Conservation (phyloP, 2,797 vertebrate species). For the Muscicapa striata region DNA sequence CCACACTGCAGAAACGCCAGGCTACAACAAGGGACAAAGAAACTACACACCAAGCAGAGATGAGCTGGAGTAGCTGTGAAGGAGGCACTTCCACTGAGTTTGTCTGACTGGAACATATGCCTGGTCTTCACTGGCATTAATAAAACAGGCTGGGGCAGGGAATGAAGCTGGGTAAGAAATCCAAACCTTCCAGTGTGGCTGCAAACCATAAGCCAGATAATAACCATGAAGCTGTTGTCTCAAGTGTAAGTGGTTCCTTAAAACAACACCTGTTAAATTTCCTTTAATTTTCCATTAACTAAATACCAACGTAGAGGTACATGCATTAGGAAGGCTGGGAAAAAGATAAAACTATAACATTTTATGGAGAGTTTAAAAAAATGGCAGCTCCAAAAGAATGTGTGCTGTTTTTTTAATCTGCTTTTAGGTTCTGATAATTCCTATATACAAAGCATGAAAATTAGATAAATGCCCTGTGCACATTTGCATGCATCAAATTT, state of each 20-base stretch:
- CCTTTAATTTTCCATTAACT: conserved; percentile 31
- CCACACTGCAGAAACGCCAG: background rate
- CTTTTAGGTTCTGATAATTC: background rate
- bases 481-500: background rate
- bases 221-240: background rate
- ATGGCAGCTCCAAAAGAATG: background rate
- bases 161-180: background rate
- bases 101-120: accelerated
- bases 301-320: background rate
- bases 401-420: background rate
- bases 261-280: conserved; percentile 42
- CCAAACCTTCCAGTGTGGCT: background rate
- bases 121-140: background rate
- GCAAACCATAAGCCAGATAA: background rate
- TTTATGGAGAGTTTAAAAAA: background rate
- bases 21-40: background rate
- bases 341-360: background rate
- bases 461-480: background rate
- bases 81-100: background rate
- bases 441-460: background rate
- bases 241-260: background rate
- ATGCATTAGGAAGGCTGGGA: background rate
- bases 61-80: background rate
- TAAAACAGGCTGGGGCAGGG: background rate
- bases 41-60: background rate